Percentiles rank a stretch among this genome's conserved stretches.
phyloP scores from a whole-genome alignment of 2,113 vertebrate species.

The Anhinga rufa region DNA sequence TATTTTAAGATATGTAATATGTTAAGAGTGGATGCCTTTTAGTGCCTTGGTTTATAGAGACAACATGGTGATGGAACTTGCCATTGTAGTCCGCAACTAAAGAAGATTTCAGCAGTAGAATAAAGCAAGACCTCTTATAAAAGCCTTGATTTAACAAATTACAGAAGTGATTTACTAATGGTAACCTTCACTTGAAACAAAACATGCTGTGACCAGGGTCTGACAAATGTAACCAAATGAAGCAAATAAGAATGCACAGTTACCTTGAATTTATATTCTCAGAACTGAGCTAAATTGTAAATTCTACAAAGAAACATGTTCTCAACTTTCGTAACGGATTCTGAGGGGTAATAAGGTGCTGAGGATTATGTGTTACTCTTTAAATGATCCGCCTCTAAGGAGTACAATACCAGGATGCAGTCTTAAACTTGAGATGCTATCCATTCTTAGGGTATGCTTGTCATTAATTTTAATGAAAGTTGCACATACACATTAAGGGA shows the following conservation, averaged over 20 bases:
- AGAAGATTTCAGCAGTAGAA: background rate
- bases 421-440: background rate
- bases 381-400: background rate
- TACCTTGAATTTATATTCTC: background rate
- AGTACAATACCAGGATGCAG: background rate
- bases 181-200: background rate
- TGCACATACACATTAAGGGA: background rate
- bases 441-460: background rate
- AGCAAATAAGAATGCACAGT: background rate
- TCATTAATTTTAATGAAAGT: constrained; percentile 19
- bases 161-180: background rate
- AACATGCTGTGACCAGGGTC: background rate
- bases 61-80: background rate
- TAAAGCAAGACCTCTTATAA: background rate
- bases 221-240: background rate
- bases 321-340: background rate
- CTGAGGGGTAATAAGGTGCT: background rate
- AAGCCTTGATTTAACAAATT: background rate
- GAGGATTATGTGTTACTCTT: background rate
- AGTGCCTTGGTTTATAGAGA: background rate
- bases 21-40: background rate
- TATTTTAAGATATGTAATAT: background rate
- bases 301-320: background rate
- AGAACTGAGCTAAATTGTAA: background rate
- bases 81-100: background rate